Conservation (phyloP, 2,888 invertebrate species). For the Aspidiotus rigidus region DNA sequence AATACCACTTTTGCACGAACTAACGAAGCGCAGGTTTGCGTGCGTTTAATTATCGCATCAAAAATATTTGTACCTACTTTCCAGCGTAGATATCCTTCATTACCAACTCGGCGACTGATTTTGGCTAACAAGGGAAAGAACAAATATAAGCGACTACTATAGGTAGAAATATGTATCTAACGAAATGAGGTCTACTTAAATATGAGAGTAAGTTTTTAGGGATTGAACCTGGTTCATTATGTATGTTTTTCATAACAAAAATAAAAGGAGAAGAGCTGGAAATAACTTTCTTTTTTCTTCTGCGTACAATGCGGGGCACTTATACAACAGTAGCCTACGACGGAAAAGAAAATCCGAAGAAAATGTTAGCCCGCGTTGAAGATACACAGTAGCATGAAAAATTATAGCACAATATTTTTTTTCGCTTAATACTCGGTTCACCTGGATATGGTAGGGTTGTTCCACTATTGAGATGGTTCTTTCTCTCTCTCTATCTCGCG, state of each 20-base stretch:
- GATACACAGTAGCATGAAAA: conserved; percentile 21
- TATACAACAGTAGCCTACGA: conserved; percentile 12
- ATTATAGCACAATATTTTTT: conserved; percentile 26
- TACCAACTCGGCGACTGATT: too few relatives aligned
- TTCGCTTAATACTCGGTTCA: conserved; percentile 14
- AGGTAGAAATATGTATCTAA: conserved; percentile 23
- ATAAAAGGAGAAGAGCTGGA: not conserved
- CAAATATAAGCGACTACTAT: not conserved
- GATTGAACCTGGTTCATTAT: conserved; percentile 27
- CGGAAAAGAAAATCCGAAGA: conserved; percentile 25
- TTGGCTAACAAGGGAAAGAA: not conserved
- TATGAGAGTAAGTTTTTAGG: conserved; percentile 25
- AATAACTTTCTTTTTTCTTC: not conserved
- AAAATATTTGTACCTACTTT: not conserved
- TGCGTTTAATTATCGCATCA: not conserved
- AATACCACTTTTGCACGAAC: too few relatives aligned
- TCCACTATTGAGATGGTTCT: not conserved
- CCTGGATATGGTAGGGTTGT: not conserved
- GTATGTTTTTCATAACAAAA: conserved; percentile 24
- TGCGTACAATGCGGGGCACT: not conserved
- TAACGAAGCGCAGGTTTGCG: not conserved
- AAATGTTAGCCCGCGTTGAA: conserved; percentile 19
- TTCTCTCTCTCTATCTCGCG: not conserved
- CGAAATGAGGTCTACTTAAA: conserved; percentile 10
- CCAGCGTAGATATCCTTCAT: not conserved